Conservation (phyloP, 1,140 invertebrate species). For the Megalonaias nervosa region DNA sequence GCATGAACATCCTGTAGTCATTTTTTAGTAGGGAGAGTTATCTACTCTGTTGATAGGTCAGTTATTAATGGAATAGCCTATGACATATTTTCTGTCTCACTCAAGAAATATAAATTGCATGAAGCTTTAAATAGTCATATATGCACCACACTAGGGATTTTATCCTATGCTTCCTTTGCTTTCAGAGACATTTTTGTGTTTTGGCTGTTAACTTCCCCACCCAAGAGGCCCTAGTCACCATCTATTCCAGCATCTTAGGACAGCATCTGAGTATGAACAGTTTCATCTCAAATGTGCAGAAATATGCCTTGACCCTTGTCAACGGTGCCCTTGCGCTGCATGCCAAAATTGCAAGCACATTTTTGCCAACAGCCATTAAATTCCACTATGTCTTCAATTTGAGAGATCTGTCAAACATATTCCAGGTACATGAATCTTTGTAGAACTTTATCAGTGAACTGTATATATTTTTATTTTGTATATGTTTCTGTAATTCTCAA, state of each 20-base stretch:
- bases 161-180: slow-evolving; percentile 30
- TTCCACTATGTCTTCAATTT: slow-evolving; percentile 98
- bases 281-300: slow-evolving; percentile 76
- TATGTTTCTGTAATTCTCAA: no score
- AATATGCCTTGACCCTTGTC: slow-evolving; percentile 81
- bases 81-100: no score
- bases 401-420: slow-evolving; percentile 91
- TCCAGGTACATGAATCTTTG: slow-evolving; percentile 69
- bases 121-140: neutral
- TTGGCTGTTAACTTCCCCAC: slow-evolving; percentile 95
- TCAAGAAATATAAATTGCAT: no score
- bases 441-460: no score
- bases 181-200: slow-evolving; percentile 89
- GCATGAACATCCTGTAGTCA: no score
- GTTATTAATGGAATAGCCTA: no score
- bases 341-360: slow-evolving; percentile 86
- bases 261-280: slow-evolving; percentile 89
- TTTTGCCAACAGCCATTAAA: slow-evolving; percentile 94
- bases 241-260: slow-evolving; percentile 83
- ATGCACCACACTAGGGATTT: neutral
- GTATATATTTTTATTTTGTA: no score
- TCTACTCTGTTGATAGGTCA: no score
- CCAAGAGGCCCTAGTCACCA: slow-evolving; percentile 86
- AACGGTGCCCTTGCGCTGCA: slow-evolving; percentile 87
- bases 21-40: no score